Evolutionary conservation across 2,113 vertebrate species (phyloP).

Genomic region (Oryzias curvinotus): DNA sequence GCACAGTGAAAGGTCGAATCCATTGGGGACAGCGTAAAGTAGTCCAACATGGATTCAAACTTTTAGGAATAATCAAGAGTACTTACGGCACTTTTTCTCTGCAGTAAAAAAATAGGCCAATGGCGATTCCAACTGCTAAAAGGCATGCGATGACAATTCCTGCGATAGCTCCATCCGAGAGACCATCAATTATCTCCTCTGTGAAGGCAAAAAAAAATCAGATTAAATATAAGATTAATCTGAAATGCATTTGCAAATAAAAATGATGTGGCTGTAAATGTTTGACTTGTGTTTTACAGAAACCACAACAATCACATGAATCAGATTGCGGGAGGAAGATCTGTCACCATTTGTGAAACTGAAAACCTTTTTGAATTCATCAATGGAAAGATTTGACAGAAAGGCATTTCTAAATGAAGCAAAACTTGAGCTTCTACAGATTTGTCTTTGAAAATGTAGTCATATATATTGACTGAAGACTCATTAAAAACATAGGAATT

Average conservation of each 20-base stretch:
- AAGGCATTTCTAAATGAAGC: too few relatives aligned
- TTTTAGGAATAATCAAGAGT: not conserved
- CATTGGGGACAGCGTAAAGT: too few relatives aligned
- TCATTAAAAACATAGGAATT: too few relatives aligned
- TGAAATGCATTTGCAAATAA: not conserved
- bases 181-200: constrained; percentile 48
- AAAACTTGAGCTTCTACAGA: too few relatives aligned
- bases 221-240: not conserved
- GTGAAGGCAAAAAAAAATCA: not conserved
- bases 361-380: too few relatives aligned
- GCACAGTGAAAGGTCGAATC: too few relatives aligned
- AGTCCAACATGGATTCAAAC: too few relatives aligned
- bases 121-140: constrained; percentile 23
- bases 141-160: constrained; percentile 76
- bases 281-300: not conserved
- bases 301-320: not conserved
- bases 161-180: constrained; percentile 75
- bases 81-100: constrained; percentile 74
- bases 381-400: too few relatives aligned
- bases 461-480: too few relatives aligned
- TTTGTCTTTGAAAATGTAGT: too few relatives aligned
- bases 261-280: not conserved
- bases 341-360: too few relatives aligned
- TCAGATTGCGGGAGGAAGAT: too few relatives aligned
- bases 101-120: constrained; percentile 44